These are phyloP conservation scores for Coenobita brevimanus DNA, from an alignment of 1,140 invertebrate species.

Conservation along the genomic window DNA sequence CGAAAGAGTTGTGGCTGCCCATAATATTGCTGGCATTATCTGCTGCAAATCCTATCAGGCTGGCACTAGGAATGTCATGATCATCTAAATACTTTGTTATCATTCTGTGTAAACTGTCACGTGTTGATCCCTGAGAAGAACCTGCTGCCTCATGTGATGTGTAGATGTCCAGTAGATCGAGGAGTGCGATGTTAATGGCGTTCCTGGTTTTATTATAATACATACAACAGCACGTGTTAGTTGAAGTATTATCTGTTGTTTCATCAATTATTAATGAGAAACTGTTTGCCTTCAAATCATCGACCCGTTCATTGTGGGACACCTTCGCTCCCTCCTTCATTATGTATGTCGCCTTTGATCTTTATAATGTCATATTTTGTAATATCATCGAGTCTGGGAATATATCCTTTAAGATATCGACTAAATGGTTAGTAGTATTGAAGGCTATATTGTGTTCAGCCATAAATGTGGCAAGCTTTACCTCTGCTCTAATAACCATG, in stretches of 20 bases:
- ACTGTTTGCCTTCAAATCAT: not conserved
- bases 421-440: not conserved
- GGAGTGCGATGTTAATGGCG: not conserved
- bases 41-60: not conserved
- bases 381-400: not conserved
- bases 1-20: not conserved
- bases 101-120: not conserved
- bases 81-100: not conserved
- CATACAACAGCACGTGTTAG: not conserved
- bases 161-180: not conserved
- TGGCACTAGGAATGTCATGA: slow-evolving; percentile 1
- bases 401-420: not conserved
- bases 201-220: not conserved
- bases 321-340: not conserved
- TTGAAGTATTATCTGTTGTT: slow-evolving; percentile 14
- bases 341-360: not conserved
- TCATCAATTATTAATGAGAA: slow-evolving; percentile 32
- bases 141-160: not conserved
- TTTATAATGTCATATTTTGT: not conserved
- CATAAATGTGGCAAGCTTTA: slow-evolving; percentile 1
- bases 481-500: not conserved
- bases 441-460: slow-evolving; percentile 13
- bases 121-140: not conserved
- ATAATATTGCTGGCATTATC: slow-evolving; percentile 24
- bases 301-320: not conserved